A percentile compares a stretch with the other conserved stretches of the same genome.
phyloP scores from a whole-genome alignment of 2,797 vertebrate species.

The Alauda arvensis region DNA sequence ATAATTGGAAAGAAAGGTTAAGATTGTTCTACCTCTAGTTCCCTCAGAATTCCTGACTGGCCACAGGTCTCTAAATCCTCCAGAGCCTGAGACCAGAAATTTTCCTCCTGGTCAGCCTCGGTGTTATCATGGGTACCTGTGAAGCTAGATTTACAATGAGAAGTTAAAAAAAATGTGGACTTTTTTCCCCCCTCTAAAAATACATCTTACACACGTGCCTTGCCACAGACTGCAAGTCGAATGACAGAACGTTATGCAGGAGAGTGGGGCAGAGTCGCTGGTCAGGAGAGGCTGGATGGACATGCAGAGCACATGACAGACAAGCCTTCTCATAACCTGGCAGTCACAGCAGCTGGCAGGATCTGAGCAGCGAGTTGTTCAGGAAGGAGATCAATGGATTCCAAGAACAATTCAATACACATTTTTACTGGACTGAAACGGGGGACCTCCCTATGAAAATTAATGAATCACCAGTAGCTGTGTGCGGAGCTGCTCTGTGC shows the following conservation, averaged over 20 bases:
- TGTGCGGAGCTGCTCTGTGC: background rate
- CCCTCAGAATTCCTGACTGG: slow-evolving; percentile 94
- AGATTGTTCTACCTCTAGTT: slow-evolving; percentile 87
- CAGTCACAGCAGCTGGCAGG: slow-evolving; percentile 29
- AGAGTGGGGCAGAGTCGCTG: background rate
- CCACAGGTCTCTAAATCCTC: slow-evolving; percentile 97
- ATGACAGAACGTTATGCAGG: background rate
- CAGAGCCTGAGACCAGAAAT: slow-evolving; percentile 97
- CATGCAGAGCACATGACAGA: slow-evolving; percentile 12
- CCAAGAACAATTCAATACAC: background rate
- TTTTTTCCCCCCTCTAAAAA: background rate
- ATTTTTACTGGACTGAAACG: slow-evolving; percentile 3
- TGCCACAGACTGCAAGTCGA: slow-evolving; percentile 6
- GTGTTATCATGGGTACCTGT: slow-evolving; percentile 84
- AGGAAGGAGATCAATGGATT: background rate
- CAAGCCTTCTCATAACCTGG: slow-evolving; percentile 14
- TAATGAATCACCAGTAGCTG: background rate
- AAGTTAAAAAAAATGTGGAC: slow-evolving; percentile 32
- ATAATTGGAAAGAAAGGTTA: slow-evolving; percentile 53
- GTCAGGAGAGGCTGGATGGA: background rate
- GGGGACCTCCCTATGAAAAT: background rate
- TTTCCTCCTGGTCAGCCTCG: slow-evolving; percentile 95
- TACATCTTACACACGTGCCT: slow-evolving; percentile 17
- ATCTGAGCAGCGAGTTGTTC: slow-evolving; percentile 1
- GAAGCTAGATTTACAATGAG: slow-evolving; percentile 78